These are phyloP conservation scores for Sinella curviseta DNA, from an alignment of 1,140 invertebrate species.

Conservation along the genomic window DNA sequence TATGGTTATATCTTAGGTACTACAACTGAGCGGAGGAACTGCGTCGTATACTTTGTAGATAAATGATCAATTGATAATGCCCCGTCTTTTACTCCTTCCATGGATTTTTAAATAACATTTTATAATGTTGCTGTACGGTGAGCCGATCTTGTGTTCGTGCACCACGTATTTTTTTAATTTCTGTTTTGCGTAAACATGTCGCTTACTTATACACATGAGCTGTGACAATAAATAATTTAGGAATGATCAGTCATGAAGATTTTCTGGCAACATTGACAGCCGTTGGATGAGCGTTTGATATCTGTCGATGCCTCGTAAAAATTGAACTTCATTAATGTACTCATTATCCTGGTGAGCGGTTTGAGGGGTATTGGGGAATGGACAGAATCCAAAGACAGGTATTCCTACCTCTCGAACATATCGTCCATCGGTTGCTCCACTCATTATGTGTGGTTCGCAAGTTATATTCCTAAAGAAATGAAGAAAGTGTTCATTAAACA, in stretches of 20 bases:
- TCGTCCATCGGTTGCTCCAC: slow-evolving; percentile 12
- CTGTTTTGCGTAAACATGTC: too few relatives aligned
- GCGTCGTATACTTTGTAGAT: too few relatives aligned
- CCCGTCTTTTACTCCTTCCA: too few relatives aligned
- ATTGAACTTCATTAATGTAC: slow-evolving; percentile 7
- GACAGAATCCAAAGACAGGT: slow-evolving; percentile 17
- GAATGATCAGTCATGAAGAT: background rate
- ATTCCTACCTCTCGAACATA: background rate
- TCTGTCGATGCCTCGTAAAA: slow-evolving; percentile 14
- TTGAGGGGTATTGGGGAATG: background rate
- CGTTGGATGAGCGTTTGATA: slow-evolving; percentile 8
- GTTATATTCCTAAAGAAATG: background rate
- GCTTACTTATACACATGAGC: too few relatives aligned
- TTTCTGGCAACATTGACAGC: background rate
- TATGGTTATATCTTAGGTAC: too few relatives aligned
- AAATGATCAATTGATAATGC: too few relatives aligned
- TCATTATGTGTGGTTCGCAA: background rate
- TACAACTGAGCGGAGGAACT: too few relatives aligned
- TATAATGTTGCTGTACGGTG: too few relatives aligned
- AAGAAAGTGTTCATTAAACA: background rate
- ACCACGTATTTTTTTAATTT: too few relatives aligned
- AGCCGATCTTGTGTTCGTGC: too few relatives aligned
- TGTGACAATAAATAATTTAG: too few relatives aligned
- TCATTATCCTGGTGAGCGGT: slow-evolving; percentile 29
- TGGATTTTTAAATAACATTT: too few relatives aligned